phyloP scores from a whole-genome alignment of 2,113 vertebrate genomes.

The Poeciliopsis turrubarensis region DNA sequence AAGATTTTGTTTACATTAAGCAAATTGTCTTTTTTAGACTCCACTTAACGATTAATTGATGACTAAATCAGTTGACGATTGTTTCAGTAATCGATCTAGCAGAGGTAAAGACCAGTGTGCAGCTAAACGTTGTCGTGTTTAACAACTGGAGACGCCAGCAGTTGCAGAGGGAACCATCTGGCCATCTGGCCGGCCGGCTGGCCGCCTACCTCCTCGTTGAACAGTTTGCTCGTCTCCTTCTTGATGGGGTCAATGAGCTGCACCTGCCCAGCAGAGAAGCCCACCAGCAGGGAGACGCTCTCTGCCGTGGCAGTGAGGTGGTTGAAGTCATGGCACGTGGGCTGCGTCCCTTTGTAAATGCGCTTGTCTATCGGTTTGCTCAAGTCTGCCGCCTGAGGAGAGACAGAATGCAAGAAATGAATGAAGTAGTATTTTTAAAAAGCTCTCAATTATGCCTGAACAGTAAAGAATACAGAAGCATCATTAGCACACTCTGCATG shows the following conservation, averaged over 20 bases:
- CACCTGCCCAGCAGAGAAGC: conserved; percentile 98
- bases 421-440: neutral
- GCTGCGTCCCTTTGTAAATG: conserved; percentile 99
- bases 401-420: conserved; percentile 31
- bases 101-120: too few relatives aligned
- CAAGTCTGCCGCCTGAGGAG: conserved; percentile 91
- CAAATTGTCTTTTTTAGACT: too few relatives aligned
- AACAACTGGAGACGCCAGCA: too few relatives aligned
- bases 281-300: conserved; percentile 97
- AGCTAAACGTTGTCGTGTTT: too few relatives aligned
- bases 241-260: conserved; percentile 99
- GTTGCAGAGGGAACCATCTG: too few relatives aligned
- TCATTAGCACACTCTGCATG: neutral
- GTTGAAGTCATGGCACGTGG: conserved; percentile 99
- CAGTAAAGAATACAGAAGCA: neutral
- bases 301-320: conserved; percentile 97
- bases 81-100: too few relatives aligned
- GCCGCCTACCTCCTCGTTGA: conserved; percentile 95
- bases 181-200: too few relatives aligned
- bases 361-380: conserved; percentile 99
- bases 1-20: too few relatives aligned
- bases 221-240: conserved; percentile 99
- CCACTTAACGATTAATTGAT: too few relatives aligned
- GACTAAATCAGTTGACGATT: too few relatives aligned
- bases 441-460: neutral